Conservation (phyloP, 1,140 invertebrate genomes). For the Apis dorsata region DNA sequence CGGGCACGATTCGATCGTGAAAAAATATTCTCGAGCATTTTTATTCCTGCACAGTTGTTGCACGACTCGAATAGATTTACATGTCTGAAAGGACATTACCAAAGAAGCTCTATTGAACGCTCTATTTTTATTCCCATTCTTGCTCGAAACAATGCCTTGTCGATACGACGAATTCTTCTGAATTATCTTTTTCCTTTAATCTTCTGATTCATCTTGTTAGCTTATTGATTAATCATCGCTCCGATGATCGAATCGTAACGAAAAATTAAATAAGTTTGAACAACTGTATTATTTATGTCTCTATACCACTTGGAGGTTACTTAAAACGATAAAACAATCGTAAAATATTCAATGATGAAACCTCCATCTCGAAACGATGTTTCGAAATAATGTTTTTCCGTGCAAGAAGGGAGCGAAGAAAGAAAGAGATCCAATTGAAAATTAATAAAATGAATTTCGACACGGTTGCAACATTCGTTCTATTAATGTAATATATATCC, state of each 20-base stretch:
- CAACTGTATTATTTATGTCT: too few relatives aligned
- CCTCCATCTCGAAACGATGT: too few relatives aligned
- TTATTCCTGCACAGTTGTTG: conserved; percentile 5
- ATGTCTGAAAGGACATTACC: conserved; percentile 63
- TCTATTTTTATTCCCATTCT: conserved; percentile 37
- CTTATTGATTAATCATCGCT: too few relatives aligned
- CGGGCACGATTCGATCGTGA: neutral
- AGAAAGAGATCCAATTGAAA: neutral
- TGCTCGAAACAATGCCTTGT: conserved; percentile 32
- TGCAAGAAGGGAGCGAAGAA: neutral
- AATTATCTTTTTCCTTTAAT: neutral
- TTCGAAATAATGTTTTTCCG: too few relatives aligned
- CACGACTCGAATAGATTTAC: conserved; percentile 62
- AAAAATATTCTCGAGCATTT: conserved; percentile 34
- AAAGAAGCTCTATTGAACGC: conserved; percentile 9
- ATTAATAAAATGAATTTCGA: neutral
- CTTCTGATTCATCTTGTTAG: neutral
- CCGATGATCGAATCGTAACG: too few relatives aligned
- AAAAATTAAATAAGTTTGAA: too few relatives aligned
- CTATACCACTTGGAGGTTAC: too few relatives aligned
- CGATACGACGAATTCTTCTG: conserved; percentile 16
- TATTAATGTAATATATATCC: neutral
- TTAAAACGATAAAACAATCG: too few relatives aligned
- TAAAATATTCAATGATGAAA: too few relatives aligned
- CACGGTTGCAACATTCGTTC: neutral